Conservation (phyloP, 2,797 vertebrate species). For the Thamnophis elegans region DNA sequence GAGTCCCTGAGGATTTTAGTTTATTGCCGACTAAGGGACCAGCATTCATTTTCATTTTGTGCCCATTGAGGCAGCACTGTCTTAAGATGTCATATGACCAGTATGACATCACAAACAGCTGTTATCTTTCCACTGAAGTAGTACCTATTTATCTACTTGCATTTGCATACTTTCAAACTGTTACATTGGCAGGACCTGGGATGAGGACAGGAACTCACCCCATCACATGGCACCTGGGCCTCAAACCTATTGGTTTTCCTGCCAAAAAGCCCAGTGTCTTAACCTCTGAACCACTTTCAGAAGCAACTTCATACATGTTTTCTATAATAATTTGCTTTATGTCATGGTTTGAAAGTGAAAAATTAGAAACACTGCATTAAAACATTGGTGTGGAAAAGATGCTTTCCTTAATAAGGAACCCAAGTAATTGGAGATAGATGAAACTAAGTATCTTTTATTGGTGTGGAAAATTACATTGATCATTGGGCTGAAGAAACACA, state of each 20-base stretch:
- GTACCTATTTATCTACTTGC: background rate
- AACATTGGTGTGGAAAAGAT: background rate
- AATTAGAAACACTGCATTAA: background rate
- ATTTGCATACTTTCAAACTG: background rate
- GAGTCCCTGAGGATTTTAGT: background rate
- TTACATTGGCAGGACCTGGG: background rate
- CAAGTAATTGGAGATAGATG: background rate
- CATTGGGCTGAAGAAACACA: background rate
- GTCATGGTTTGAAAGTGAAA: background rate
- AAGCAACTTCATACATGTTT: background rate
- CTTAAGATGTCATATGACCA: background rate
- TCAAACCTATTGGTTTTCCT: background rate
- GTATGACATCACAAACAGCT: background rate
- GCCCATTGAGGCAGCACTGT: background rate
- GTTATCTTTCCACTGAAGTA: background rate
- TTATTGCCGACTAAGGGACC: background rate
- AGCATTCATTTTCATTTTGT: background rate
- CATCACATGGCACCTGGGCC: background rate
- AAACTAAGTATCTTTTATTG: background rate
- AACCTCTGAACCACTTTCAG: background rate
- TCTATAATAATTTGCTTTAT: background rate
- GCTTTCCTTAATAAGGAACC: background rate
- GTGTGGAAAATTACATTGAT: background rate
- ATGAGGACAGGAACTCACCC: background rate
- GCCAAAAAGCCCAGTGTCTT: background rate